Percentiles rank a stretch among this genome's conserved stretches.
Evolutionary conservation across 2,888 invertebrate species (phyloP).

Genomic region (Dryadula phaetusa): DNA sequence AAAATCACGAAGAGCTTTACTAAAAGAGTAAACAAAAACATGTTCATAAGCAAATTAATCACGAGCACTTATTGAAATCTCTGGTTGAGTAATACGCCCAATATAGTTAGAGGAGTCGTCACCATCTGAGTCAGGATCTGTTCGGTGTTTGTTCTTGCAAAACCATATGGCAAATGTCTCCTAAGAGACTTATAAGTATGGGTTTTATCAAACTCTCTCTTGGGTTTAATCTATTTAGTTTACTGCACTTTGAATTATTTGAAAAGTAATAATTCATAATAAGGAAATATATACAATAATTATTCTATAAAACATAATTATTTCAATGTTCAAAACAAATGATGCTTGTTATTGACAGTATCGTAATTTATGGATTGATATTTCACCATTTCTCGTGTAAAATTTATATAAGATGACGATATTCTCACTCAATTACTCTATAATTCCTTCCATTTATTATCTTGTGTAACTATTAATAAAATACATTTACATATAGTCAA

Average conservation of each 20-base stretch:
- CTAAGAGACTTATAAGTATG: neutral
- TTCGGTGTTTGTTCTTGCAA: slow-evolving; percentile 56
- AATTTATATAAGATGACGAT: no score
- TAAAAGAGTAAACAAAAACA: slow-evolving; percentile 31
- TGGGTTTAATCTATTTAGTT: neutral
- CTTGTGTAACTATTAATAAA: no score
- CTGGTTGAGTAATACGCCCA: slow-evolving; percentile 70
- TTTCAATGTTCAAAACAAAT: no score
- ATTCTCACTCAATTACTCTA: no score
- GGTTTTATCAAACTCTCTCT: no score
- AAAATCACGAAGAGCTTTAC: neutral
- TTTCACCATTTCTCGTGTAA: no score
- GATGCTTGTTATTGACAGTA: no score
- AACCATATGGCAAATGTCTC: slow-evolving; percentile 27
- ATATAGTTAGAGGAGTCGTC: slow-evolving; percentile 65
- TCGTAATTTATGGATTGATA: no score
- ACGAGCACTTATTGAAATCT: slow-evolving; percentile 32
- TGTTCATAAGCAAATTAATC: slow-evolving; percentile 35
- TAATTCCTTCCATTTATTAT: no score
- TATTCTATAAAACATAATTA: no score
- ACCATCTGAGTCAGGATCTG: slow-evolving; percentile 64
- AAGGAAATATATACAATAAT: neutral
- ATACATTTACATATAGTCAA: no score
- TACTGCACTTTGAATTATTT: neutral
- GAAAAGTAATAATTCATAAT: neutral